Evolutionary conservation across 2,113 vertebrate species (phyloP), one percentile per base, ranked within the genome.

Genomic region (Bostrychus sinensis): DNA sequence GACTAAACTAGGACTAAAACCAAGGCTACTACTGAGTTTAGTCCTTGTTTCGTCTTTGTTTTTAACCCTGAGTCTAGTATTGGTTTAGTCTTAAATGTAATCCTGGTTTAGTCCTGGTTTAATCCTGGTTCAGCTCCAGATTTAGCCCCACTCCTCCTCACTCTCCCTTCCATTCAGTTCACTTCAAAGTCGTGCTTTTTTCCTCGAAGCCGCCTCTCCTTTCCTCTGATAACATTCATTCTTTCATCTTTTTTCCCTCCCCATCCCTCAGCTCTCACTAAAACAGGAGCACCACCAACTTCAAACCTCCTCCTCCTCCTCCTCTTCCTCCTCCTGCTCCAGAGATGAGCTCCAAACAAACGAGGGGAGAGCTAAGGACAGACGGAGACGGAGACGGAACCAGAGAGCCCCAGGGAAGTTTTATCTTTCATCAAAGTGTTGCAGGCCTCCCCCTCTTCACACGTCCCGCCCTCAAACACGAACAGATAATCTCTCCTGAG

Each of bases 181-280:
- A 50, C 46, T 50, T 50, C 46, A 50, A 50, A 50, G 46, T 9
- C 13, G 43, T 9, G 43, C 11, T 10, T 23, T 46, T 46, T 20
- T 46, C 43, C 43, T 46, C 23, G 43, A 46, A 46, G 43, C 43
- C 13, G 48, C 48, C 23, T 51, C 23, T 51, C 48, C 46, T 51
- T 28, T 51, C 48, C n/a, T 26, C 28, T 51, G 48, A 51, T 51
- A 51, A 28, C 48, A 28, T 51, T 51, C 48, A n/a, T n/a, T 51
- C 48, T n/a, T n/a, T 45, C 25, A 28, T 32, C n/a, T 34, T 34
- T 10, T 10, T 34, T 34, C 10, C 32, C 32, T 25, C 45, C 25
- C 45, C 45, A 23, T 25, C 45, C 22, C 9, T 25, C 45, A 2
- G 48, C 46, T 7, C 23, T 16, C 46, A n/a, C n/a, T n/a, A 7